Conservation (phyloP, 53 echinoderm and acorn worm genomes). For the Mesocentrotus franciscanus region DNA sequence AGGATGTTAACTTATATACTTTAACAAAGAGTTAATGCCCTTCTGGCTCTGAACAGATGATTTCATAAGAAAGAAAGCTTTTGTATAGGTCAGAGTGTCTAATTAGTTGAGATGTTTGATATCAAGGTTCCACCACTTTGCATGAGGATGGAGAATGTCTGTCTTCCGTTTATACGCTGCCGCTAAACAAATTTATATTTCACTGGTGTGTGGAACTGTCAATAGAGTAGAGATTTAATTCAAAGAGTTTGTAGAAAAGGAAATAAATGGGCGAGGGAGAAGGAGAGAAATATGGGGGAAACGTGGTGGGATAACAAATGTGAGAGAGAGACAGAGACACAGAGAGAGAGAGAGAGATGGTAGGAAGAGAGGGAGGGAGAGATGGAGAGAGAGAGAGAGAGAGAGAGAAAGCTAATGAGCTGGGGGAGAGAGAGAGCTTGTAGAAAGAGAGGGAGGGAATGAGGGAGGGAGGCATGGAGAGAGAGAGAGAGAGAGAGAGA, state of each 20-base stretch:
- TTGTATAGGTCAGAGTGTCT: background rate
- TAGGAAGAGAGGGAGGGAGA: background rate
- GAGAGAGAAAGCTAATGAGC: background rate
- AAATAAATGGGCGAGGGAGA: background rate
- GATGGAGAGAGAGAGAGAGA: background rate
- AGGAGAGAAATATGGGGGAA: background rate
- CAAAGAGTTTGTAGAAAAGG: background rate
- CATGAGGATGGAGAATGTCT: background rate
- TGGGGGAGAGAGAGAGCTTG: too few species aligned
- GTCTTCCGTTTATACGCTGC: constrained; percentile 11
- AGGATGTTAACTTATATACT: too few species aligned
- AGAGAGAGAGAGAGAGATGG: background rate
- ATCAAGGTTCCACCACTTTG: background rate
- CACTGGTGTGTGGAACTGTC: background rate
- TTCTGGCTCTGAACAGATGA: too few species aligned
- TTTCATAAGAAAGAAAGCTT: background rate
- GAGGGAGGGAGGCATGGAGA: background rate
- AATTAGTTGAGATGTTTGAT: constrained; percentile 17
- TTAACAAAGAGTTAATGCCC: too few species aligned
- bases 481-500: background rate
- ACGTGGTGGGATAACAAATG: too few species aligned
- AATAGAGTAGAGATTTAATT: constrained; percentile 21
- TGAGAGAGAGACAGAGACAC: background rate
- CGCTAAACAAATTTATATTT: constrained; percentile 38
- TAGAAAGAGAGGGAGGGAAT: background rate